Percentiles rank a stretch among this genome's conserved stretches.
Evolutionary conservation across 1,140 invertebrate species (phyloP).

Genomic region (Penaeus chinensis): DNA sequence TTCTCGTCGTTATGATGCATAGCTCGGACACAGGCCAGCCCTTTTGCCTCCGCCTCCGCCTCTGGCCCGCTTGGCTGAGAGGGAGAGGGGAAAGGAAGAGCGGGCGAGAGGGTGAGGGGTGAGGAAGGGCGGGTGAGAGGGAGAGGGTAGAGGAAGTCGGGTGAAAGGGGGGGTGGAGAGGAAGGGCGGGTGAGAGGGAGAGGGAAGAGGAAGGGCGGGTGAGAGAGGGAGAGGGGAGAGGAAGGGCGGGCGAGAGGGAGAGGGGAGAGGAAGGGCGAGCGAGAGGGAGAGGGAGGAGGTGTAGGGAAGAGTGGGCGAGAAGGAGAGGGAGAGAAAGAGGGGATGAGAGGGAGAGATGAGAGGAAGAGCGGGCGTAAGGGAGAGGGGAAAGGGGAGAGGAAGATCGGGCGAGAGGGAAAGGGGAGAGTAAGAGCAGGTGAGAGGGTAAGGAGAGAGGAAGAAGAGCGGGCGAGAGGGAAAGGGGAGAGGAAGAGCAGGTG

Average conservation of each 20-base stretch:
- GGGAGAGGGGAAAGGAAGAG: background rate
- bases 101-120: background rate
- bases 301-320: background rate
- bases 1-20: conserved; percentile 12
- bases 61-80: background rate
- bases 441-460: background rate
- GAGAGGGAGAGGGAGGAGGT: too few species aligned
- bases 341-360: too few species aligned
- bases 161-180: background rate
- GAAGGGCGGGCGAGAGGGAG: background rate
- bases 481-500: background rate
- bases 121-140: background rate
- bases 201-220: background rate
- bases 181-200: too few species aligned
- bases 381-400: too few species aligned
- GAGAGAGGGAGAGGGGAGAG: background rate
- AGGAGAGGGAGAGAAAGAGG: too few species aligned
- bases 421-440: background rate
- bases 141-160: background rate
- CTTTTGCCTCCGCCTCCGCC: background rate
- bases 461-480: background rate
- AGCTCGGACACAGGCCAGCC: background rate
- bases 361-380: too few species aligned
- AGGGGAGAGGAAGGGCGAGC: too few species aligned
- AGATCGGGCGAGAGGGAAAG: background rate